Conservation (phyloP, 2,888 invertebrate species). For the Caradrina kadenii region DNA sequence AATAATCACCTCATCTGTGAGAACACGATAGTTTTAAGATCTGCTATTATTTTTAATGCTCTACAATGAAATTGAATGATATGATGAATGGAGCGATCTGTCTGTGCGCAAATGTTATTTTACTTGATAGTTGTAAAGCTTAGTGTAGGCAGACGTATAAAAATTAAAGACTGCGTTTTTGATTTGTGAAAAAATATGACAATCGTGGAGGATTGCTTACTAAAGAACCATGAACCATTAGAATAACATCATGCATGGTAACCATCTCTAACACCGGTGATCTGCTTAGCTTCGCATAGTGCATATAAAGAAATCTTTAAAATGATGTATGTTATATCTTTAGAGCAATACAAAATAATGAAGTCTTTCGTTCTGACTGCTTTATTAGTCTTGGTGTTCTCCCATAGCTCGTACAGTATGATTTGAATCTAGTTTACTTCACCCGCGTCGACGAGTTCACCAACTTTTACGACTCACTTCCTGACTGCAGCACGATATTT, state of each 20-base stretch:
- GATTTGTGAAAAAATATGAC: neutral
- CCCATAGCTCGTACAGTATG: constrained; percentile 33
- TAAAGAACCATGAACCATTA: too few relatives aligned
- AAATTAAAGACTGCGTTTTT: neutral
- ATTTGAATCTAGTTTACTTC: constrained; percentile 37
- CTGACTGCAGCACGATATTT: constrained; percentile 41
- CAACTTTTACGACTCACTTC: constrained; percentile 52
- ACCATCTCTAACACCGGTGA: too few relatives aligned
- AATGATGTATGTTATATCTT: neutral
- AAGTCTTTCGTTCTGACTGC: neutral
- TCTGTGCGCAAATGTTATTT: constrained; percentile 40
- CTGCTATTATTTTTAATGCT: constrained; percentile 44
- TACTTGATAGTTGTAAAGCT: constrained; percentile 30
- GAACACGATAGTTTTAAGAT: constrained; percentile 37
- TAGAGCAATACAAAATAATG: constrained; percentile 5
- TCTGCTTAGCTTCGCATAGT: neutral
- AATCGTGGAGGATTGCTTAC: too few relatives aligned
- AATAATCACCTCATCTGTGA: constrained; percentile 16
- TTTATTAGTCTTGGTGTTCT: constrained; percentile 5
- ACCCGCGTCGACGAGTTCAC: constrained; percentile 10
- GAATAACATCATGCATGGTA: too few relatives aligned
- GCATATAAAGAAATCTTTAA: neutral
- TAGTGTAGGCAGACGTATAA: neutral
- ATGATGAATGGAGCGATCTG: constrained; percentile 44
- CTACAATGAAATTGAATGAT: constrained; percentile 31